phyloP scores from a whole-genome alignment of 2,797 vertebrate species.

The Anas bahamensis region DNA sequence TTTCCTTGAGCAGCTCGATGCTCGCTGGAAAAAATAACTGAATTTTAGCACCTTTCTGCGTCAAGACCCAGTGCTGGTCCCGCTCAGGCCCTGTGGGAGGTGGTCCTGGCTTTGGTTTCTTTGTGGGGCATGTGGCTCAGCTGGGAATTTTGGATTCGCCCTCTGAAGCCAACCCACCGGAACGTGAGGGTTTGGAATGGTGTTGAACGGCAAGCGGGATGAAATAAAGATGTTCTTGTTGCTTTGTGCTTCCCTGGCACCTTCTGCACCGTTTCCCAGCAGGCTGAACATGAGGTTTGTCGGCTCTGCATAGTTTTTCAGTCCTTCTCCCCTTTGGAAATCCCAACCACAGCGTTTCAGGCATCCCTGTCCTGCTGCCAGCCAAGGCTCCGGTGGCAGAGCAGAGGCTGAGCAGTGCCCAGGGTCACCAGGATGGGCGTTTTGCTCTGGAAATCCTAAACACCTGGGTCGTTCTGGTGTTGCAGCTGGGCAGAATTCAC shows the following conservation, averaged over 20 bases:
- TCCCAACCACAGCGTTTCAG: neutral
- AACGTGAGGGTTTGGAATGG: neutral
- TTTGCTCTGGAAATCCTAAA: neutral
- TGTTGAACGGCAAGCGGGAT: neutral
- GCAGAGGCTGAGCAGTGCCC: neutral
- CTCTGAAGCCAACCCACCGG: neutral
- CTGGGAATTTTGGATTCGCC: neutral
- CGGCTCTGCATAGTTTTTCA: neutral
- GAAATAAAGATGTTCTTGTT: neutral
- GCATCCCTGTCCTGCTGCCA: neutral
- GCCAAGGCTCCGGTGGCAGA: neutral
- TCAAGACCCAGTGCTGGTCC: no score
- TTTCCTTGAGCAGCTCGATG: neutral
- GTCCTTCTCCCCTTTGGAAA: neutral
- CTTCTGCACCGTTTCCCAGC: neutral
- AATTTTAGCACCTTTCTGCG: neutral
- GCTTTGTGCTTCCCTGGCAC: neutral
- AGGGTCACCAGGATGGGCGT: neutral
- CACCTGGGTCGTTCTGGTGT: neutral
- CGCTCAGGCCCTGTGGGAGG: no score
- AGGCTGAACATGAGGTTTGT: neutral
- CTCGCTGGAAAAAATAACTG: neutral
- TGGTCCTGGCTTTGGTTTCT: neutral
- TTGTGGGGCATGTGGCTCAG: neutral
- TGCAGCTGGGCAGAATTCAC: neutral